Conservation (phyloP, 2,888 invertebrate species). For the Periphyllus acericola region DNA sequence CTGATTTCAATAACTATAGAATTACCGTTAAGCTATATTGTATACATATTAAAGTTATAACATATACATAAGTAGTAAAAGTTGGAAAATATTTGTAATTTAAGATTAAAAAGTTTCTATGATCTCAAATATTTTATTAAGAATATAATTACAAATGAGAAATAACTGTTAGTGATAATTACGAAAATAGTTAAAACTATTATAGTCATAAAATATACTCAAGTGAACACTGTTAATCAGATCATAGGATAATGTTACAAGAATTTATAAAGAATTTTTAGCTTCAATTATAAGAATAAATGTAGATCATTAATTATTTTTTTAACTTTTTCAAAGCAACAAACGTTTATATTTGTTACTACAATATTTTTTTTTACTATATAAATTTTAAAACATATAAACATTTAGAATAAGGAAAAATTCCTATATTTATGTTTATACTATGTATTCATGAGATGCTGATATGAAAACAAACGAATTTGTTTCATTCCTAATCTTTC, state of each 20-base stretch:
- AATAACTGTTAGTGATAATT: not conserved
- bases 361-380: not conserved
- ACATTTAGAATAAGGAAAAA: not conserved
- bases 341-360: not conserved
- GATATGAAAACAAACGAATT: conserved; percentile 17
- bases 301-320: not conserved
- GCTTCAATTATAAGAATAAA: not conserved
- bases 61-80: not conserved
- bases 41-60: not conserved
- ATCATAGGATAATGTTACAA: no score
- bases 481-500: conserved; percentile 20
- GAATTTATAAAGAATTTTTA: no score
- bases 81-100: not conserved
- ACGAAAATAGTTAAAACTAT: not conserved
- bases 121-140: not conserved
- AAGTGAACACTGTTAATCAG: not conserved
- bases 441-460: not conserved
- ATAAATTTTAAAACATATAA: not conserved
- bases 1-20: not conserved
- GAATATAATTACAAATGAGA: not conserved
- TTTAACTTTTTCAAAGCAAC: not conserved
- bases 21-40: not conserved
- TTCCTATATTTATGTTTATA: not conserved
- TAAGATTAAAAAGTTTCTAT: not conserved
- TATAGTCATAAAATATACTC: not conserved